Evolutionary conservation across 23 tunicate species (phyloP), one percentile per base, ranked within the genome.

Genomic region (Diplosoma virens): DNA sequence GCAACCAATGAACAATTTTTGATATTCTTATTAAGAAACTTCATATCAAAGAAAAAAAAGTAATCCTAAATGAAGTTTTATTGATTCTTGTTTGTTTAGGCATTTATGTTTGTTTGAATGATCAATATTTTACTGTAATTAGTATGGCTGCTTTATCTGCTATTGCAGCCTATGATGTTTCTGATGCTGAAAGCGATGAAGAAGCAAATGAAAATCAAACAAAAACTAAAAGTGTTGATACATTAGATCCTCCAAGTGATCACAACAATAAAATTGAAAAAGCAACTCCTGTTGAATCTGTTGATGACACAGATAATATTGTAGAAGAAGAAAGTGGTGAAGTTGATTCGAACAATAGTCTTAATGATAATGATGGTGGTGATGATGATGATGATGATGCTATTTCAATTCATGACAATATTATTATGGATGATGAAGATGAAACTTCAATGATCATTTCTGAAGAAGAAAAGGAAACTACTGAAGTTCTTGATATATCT

Each of bases 101-200:
- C n/a, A n/a, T n/a, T n/a, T n/a, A n/a, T n/a, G n/a, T n/a, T n/a
- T n/a, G n/a, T n/a, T n/a, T n/a, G n/a, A n/a, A n/a, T n/a, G n/a
- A n/a, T n/a, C n/a, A n/a, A n/a, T n/a, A n/a, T n/a, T n/a, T n/a
- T n/a, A n/a, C n/a, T n/a, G n/a, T n/a, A n/a, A n/a, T n/a, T n/a
- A n/a, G n/a, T n/a, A 89, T 89, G 96, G 86, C 96, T 54, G 87
- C 73, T 33, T 82, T 89, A 63, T 64, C 82, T 61, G 96, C 96
- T 2, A 52, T 89, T 21, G 79, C 96, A 59, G 82, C 88, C 0
- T 89, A 89, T 78, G 96, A 82, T 64, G 80, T 82, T 0, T 89
- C 96, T 25, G 96, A 89, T 54, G 96, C 47, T 24, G 96, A 89
- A 45, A 58, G 54, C 45, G 95, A 70, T 29, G 87, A 75, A 24